Evolutionary conservation across 2,797 vertebrate species (phyloP).

Genomic region (Poecilia gillii): DNA sequence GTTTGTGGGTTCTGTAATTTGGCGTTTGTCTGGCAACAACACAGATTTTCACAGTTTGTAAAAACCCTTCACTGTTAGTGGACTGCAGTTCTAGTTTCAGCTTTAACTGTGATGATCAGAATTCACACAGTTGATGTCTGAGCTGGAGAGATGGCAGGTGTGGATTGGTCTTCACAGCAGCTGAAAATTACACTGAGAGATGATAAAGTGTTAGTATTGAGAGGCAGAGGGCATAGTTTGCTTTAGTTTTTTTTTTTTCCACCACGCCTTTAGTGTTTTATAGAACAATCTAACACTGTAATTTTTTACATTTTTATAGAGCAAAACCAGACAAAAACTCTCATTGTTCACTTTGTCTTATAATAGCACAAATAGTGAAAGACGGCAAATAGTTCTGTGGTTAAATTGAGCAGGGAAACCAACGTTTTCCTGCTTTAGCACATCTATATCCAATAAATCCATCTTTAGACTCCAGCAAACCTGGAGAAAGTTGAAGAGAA

Average conservation of each 20-base stretch:
- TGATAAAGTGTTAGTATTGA: constrained; percentile 52
- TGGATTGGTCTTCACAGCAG: constrained; percentile 70
- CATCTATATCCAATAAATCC: neutral
- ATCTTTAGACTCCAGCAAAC: neutral
- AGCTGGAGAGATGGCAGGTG: constrained; percentile 46
- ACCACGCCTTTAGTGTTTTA: neutral
- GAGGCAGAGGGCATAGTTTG: constrained; percentile 18
- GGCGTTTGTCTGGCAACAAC: constrained; percentile 26
- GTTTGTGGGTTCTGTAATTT: constrained; percentile 19
- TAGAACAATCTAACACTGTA: neutral
- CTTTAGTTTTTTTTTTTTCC: neutral
- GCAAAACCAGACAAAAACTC: constrained; percentile 2
- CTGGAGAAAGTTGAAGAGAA: neutral
- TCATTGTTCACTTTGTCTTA: neutral
- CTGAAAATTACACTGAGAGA: constrained; percentile 44
- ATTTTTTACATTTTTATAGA: neutral
- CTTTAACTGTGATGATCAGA: constrained; percentile 62
- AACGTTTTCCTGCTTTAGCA: neutral
- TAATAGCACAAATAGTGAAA: neutral
- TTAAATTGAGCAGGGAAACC: neutral
- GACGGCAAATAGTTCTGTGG: neutral
- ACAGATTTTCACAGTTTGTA: constrained; percentile 31
- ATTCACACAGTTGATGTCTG: constrained; percentile 51
- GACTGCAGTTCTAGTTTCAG: constrained; percentile 23
- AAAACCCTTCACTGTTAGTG: constrained; percentile 34